These are phyloP conservation scores for Orthonyx spaldingii DNA, from an alignment of 2,113 vertebrate species.

Conservation along the genomic window DNA sequence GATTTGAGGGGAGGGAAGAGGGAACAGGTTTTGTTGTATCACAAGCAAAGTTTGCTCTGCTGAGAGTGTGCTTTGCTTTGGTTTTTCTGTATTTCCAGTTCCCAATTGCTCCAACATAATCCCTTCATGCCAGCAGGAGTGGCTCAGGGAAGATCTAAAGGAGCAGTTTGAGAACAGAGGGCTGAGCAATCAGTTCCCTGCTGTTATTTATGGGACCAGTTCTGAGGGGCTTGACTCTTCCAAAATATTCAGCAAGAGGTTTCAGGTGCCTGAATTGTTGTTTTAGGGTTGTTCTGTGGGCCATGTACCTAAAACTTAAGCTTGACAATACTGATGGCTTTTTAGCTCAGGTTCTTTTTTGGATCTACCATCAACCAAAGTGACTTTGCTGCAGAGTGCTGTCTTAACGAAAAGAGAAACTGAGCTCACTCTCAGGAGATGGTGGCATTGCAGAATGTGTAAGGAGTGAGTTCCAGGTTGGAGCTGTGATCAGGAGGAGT, in stretches of 20 bases:
- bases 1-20: neutral
- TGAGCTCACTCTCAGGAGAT: fast-evolving
- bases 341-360: neutral
- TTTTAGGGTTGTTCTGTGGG: neutral
- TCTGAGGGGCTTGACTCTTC: neutral
- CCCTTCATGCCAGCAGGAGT: neutral
- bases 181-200: neutral
- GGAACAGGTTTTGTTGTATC: neutral
- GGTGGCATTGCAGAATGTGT: neutral
- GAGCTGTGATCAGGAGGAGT: fast-evolving
- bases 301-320: fast-evolving
- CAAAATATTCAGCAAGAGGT: neutral
- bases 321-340: fast-evolving
- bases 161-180: neutral
- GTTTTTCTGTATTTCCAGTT: neutral
- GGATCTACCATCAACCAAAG: fast-evolving
- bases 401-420: neutral
- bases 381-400: neutral
- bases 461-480: too few relatives aligned
- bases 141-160: neutral
- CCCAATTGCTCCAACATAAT: neutral
- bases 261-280: neutral
- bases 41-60: neutral
- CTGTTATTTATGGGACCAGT: neutral
- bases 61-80: neutral